Evolutionary conservation across 1,140 invertebrate genomes (phyloP).

Genomic region (Chionoecetes opilio): DNA sequence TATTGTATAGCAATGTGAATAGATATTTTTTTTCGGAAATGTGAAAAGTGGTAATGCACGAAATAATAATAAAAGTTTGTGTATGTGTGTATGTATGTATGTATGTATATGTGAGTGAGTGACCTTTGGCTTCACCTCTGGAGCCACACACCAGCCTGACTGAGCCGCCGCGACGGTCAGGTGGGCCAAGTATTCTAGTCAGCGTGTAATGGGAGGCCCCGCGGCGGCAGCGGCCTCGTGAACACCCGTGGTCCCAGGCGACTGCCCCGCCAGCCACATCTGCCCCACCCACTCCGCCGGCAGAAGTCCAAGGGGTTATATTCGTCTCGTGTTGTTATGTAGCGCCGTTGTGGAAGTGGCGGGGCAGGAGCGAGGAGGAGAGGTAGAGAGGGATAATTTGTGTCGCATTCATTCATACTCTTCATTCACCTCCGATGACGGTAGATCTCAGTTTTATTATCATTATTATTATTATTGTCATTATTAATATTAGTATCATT

Average conservation of each 20-base stretch:
- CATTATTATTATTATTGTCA: background rate
- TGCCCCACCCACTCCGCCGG: background rate
- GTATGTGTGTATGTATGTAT: too few relatives aligned
- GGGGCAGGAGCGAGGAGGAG: background rate
- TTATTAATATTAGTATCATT: constrained; percentile 24
- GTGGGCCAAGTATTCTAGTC: constrained; percentile 17
- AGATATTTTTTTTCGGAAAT: background rate
- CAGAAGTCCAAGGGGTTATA: background rate
- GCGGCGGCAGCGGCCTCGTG: background rate
- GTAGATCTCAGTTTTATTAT: constrained; percentile 30
- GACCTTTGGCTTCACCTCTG: too few relatives aligned
- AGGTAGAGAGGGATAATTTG: background rate
- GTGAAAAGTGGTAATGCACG: too few relatives aligned
- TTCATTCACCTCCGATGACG: constrained; percentile 25
- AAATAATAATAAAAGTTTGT: too few relatives aligned
- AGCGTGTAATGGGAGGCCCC: background rate
- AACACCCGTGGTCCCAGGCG: background rate
- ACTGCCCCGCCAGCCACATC: background rate
- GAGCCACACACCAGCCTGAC: too few relatives aligned
- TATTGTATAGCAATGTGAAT: background rate
- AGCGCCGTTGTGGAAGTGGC: background rate
- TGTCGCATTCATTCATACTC: background rate
- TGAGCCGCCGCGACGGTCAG: background rate
- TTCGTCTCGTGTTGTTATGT: background rate
- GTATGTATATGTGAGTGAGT: too few relatives aligned